Conservation (phyloP, 2,888 invertebrate genomes). For the Drosophila incognita region DNA sequence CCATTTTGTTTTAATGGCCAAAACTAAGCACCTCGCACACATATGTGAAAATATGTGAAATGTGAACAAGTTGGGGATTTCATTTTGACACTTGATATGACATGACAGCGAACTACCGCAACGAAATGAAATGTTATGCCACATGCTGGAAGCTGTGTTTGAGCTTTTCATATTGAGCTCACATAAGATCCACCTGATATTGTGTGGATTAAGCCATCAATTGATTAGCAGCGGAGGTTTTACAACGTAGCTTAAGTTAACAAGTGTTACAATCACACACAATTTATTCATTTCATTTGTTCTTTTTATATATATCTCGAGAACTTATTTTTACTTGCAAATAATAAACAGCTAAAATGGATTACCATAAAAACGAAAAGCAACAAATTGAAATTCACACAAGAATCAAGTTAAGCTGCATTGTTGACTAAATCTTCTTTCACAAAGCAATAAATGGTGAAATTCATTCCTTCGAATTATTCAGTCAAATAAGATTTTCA, state of each 20-base stretch:
- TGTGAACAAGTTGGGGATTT: conserved; percentile 50
- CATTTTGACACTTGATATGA: conserved; percentile 59
- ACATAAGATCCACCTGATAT: neutral
- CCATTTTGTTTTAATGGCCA: conserved; percentile 52
- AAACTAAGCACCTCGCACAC: conserved; percentile 53
- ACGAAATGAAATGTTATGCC: conserved; percentile 39
- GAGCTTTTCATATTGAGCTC: conserved; percentile 17
- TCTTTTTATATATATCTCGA: neutral
- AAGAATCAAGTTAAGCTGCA: neutral
- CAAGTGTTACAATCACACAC: conserved; percentile 7
- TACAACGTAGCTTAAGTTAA: neutral
- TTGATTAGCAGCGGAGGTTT: conserved; percentile 5
- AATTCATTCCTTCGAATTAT: neutral
- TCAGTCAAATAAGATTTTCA: neutral
- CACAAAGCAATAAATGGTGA: neutral
- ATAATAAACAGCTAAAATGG: neutral
- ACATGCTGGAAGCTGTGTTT: conserved; percentile 17
- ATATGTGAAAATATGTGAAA: conserved; percentile 34
- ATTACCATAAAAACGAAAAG: neutral
- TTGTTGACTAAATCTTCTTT: neutral
- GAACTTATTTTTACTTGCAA: neutral
- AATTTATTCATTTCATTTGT: neutral
- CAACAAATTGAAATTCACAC: neutral
- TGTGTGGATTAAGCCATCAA: conserved; percentile 18
- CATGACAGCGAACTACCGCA: conserved; percentile 19